These are phyloP conservation scores for Azorinus chamasolen DNA, from an alignment of 2,888 invertebrate species.

Conservation along the genomic window DNA sequence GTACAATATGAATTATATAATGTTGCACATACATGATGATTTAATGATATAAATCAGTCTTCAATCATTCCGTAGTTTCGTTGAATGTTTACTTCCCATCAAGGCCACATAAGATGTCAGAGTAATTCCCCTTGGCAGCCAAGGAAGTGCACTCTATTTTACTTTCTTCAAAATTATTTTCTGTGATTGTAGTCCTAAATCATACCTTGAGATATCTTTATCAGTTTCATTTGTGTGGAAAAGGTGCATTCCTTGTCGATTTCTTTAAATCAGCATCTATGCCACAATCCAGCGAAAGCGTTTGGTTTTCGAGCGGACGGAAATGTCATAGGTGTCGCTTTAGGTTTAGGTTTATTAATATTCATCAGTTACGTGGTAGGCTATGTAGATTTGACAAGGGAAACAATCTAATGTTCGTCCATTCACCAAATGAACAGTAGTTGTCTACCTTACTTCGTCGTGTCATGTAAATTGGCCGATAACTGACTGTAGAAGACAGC, in stretches of 20 bases:
- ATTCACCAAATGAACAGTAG: too few relatives aligned
- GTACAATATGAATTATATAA: too few relatives aligned
- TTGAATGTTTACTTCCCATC: not conserved
- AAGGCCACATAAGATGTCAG: slow-evolving; percentile 17
- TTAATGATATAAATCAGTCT: not conserved
- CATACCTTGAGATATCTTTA: not conserved
- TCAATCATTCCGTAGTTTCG: not conserved
- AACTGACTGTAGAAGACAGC: too few relatives aligned
- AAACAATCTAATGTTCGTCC: too few relatives aligned
- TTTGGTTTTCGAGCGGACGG: slow-evolving; percentile 3
- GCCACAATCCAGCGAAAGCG: not conserved
- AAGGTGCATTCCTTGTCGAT: not conserved
- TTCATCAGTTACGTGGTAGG: slow-evolving; percentile 9
- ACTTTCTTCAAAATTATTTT: slow-evolving; percentile 6
- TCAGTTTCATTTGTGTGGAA: not conserved
- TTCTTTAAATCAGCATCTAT: not conserved
- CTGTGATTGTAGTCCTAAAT: not conserved
- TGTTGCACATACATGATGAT: not conserved
- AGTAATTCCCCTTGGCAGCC: slow-evolving; percentile 41
- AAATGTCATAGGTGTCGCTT: slow-evolving; percentile 32
- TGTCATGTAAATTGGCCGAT: too few relatives aligned
- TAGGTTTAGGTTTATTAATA: slow-evolving; percentile 29
- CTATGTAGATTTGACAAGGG: too few relatives aligned
- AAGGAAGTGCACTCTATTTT: slow-evolving; percentile 50
- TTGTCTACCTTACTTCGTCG: too few relatives aligned